Evolutionary conservation across 2,113 vertebrate species (phyloP).

Genomic region (Elgaria multicarinata): DNA sequence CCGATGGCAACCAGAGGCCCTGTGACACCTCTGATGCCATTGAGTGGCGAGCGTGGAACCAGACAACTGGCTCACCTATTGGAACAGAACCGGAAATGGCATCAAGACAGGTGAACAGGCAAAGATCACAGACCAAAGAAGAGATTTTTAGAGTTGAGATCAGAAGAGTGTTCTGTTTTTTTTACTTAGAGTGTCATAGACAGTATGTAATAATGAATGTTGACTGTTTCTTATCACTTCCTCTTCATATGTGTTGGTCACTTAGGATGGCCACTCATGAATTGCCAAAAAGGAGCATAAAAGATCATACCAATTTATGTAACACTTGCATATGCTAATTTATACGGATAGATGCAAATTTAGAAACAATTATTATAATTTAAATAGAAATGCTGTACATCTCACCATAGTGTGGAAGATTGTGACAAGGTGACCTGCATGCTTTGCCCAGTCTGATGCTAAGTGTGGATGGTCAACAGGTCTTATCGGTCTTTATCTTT

Average conservation of each 20-base stretch:
- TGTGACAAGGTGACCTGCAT: no score
- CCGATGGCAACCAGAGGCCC: not conserved
- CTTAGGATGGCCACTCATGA: not conserved
- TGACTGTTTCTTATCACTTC: not conserved
- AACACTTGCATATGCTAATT: no score
- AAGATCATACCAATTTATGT: no score
- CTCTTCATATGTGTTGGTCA: not conserved
- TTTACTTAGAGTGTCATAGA: not conserved
- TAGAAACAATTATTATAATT: no score
- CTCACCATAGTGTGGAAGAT: no score
- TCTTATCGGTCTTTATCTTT: no score
- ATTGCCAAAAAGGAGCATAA: no score
- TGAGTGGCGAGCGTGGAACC: not conserved
- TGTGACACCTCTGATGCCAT: not conserved
- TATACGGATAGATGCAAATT: no score
- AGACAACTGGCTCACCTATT: not conserved
- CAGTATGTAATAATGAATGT: not conserved
- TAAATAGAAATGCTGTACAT: no score
- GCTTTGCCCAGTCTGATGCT: no score
- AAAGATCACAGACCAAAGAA: not conserved
- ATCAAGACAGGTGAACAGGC: not conserved
- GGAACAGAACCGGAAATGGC: not conserved
- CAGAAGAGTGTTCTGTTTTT: not conserved
- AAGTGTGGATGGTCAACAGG: no score
- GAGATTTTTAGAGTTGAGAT: not conserved